Evolutionary conservation across 2,797 vertebrate genomes (phyloP).

Genomic region (Arremon aurantiirostris): DNA sequence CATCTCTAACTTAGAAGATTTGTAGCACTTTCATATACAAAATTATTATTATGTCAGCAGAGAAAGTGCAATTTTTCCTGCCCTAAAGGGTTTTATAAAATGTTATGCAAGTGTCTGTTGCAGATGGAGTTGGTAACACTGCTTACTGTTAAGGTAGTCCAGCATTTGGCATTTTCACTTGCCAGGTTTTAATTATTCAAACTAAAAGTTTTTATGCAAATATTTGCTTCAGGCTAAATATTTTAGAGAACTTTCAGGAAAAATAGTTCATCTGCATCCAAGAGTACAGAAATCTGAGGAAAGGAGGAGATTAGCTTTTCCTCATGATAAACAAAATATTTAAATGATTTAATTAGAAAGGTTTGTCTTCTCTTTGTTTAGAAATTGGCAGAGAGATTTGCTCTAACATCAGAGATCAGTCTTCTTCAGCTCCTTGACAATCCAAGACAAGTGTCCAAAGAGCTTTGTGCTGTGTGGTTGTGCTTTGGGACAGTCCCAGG

Average conservation of each 20-base stretch:
- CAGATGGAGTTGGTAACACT: conserved; percentile 4
- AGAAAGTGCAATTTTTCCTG: background rate
- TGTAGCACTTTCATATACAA: background rate
- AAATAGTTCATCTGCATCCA: background rate
- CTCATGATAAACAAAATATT: background rate
- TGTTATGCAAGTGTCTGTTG: conserved; percentile 19
- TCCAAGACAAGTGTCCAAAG: background rate
- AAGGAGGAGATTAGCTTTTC: background rate
- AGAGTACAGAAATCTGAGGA: background rate
- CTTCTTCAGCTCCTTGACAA: background rate
- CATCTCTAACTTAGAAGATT: background rate
- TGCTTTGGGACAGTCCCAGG: background rate
- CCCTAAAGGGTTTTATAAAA: conserved; percentile 29
- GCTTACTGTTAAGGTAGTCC: conserved; percentile 41
- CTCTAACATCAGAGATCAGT: background rate
- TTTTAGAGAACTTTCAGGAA: conserved; percentile 17
- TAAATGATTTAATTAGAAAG: background rate
- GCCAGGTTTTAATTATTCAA: conserved; percentile 53
- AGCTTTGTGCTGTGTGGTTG: accelerated
- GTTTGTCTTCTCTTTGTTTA: background rate
- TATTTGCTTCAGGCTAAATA: conserved; percentile 35
- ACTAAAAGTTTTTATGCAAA: conserved; percentile 31
- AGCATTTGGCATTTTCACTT: conserved; percentile 19
- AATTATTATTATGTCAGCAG: conserved; percentile 34
- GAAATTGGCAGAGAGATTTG: background rate